Evolutionary conservation across 2,888 invertebrate genomes (phyloP).

Genomic region (Eupithecia insigniata): DNA sequence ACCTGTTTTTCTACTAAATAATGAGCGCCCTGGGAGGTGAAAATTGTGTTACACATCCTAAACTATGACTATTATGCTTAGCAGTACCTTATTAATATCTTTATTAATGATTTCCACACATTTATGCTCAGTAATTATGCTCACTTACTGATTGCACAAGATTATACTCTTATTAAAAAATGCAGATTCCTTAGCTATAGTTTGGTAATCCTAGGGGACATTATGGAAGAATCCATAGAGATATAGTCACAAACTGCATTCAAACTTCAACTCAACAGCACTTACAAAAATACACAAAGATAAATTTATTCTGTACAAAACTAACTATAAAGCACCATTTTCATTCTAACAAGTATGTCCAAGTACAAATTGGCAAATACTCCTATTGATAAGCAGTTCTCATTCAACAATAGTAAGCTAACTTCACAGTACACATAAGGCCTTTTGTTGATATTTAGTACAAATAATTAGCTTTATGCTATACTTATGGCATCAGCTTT

Average conservation of each 20-base stretch:
- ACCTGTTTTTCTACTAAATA: conserved; percentile 50
- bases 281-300: conserved; percentile 77
- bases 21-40: conserved; percentile 62
- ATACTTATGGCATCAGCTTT: conserved; percentile 42
- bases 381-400: conserved; percentile 45
- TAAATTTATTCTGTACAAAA: conserved; percentile 83
- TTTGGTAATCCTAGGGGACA: conserved; percentile 13
- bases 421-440: conserved; percentile 63
- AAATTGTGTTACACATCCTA: conserved; percentile 50
- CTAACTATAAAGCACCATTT: conserved; percentile 84
- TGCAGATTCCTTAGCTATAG: conserved; percentile 12
- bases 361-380: conserved; percentile 57
- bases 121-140: not conserved
- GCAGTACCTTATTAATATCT: conserved; percentile 41
- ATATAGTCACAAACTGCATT: conserved; percentile 33
- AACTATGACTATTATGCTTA: conserved; percentile 50
- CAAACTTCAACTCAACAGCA: conserved; percentile 59
- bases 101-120: conserved; percentile 45
- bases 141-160: conserved; percentile 64
- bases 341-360: conserved; percentile 68
- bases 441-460: conserved; percentile 56
- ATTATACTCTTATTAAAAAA: conserved; percentile 31
- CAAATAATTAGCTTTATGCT: conserved; percentile 43
- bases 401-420: conserved; percentile 51
- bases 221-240: conserved; percentile 27